Evolutionary conservation across 2,888 invertebrate genomes (phyloP).

Genomic region (Polymixis lichenea): DNA sequence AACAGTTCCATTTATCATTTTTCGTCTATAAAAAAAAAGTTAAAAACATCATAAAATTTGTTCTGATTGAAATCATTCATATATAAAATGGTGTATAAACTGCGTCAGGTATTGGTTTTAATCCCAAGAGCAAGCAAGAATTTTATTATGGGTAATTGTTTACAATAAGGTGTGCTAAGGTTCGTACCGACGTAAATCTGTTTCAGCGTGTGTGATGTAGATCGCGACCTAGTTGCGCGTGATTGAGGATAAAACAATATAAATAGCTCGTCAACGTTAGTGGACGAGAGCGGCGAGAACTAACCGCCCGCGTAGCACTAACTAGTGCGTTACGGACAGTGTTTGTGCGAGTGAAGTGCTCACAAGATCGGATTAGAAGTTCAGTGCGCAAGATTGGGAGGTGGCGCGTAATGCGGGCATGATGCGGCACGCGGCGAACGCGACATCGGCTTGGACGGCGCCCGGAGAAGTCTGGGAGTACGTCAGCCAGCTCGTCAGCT

Average conservation of each 20-base stretch:
- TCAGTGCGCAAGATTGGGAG: slow-evolving; percentile 52
- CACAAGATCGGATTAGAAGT: slow-evolving; percentile 57
- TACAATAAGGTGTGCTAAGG: slow-evolving; percentile 76
- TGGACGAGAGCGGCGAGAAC: slow-evolving; percentile 77
- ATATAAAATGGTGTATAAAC: slow-evolving; percentile 15
- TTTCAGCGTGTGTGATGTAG: slow-evolving; percentile 85
- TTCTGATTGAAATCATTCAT: slow-evolving; percentile 11
- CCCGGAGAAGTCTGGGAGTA: slow-evolving; percentile 93
- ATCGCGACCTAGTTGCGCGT: slow-evolving; percentile 89
- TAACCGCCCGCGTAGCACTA: slow-evolving; percentile 71
- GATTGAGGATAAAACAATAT: slow-evolving; percentile 90
- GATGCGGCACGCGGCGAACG: slow-evolving; percentile 88
- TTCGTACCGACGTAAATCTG: slow-evolving; percentile 77
- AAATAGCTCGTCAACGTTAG: slow-evolving; percentile 88
- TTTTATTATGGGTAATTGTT: slow-evolving; percentile 71
- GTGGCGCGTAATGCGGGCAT: slow-evolving; percentile 85
- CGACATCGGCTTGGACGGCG: slow-evolving; percentile 87
- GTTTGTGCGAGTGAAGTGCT: slow-evolving; percentile 69
- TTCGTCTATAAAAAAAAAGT: slow-evolving; percentile 24
- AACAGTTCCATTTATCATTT: neutral
- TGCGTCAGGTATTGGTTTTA: slow-evolving; percentile 37
- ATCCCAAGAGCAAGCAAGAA: slow-evolving; percentile 67
- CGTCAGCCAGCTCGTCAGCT: slow-evolving; percentile 92
- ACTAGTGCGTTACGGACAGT: slow-evolving; percentile 71
- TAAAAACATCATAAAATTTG: slow-evolving; percentile 6